phyloP scores from a whole-genome alignment of 2,113 vertebrate species.

The Serilophus lunatus region DNA sequence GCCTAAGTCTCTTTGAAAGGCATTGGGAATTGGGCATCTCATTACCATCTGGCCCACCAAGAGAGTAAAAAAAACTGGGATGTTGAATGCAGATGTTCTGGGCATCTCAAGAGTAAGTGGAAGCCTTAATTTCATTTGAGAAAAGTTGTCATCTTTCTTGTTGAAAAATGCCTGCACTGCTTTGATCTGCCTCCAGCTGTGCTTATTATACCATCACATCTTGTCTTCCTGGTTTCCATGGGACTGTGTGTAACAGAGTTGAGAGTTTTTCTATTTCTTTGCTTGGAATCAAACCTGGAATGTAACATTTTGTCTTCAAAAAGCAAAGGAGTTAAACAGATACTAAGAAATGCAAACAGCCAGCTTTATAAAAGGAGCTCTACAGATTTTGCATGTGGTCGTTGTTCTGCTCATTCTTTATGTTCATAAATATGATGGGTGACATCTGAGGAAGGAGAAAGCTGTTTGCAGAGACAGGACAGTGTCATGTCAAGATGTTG shows the following conservation, averaged over 20 bases:
- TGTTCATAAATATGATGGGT: background rate
- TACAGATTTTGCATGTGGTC: background rate
- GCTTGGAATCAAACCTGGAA: background rate
- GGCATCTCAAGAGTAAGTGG: background rate
- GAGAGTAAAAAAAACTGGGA: background rate
- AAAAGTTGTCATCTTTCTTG: background rate
- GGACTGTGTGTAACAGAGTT: background rate
- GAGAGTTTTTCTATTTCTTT: background rate
- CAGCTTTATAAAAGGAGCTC: background rate
- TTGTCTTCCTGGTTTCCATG: background rate
- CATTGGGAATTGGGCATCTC: background rate
- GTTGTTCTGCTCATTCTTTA: background rate
- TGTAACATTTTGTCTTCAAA: background rate
- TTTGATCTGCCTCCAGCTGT: constrained; percentile 4
- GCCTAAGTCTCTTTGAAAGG: background rate
- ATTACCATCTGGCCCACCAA: background rate
- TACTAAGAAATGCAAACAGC: background rate
- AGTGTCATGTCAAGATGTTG: background rate
- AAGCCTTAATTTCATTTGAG: background rate
- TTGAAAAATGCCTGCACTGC: background rate
- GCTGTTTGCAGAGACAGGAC: background rate
- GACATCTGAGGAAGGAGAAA: background rate
- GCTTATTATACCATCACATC: background rate
- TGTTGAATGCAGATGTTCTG: background rate
- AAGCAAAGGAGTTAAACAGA: background rate